A percentile compares a stretch with the other conserved stretches of the same genome.
Evolutionary conservation across 2,797 vertebrate genomes (phyloP).

Genomic region (Anomalospiza imberbis): DNA sequence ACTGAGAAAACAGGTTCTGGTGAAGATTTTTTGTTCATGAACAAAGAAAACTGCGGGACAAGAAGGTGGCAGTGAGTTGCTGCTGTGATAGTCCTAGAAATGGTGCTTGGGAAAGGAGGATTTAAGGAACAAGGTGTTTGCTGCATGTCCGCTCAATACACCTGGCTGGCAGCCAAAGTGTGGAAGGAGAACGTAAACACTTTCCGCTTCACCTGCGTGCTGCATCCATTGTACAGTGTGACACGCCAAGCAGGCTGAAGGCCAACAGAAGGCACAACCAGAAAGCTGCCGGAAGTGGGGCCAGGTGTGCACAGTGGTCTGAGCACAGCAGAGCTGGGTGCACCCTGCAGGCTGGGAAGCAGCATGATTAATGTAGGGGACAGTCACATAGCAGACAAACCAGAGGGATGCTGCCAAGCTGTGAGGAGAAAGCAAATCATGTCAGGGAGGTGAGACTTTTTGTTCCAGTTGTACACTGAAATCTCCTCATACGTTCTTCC

Average conservation of each 20-base stretch:
- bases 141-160: neutral
- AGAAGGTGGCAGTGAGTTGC: neutral
- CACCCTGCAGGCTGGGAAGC: neutral
- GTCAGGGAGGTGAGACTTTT: neutral
- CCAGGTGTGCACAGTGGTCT: neutral
- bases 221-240: neutral
- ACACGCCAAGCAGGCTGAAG: neutral
- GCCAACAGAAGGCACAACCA: neutral
- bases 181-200: neutral
- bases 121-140: neutral
- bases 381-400: neutral
- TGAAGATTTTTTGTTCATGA: neutral
- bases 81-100: neutral
- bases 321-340: neutral
- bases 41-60: neutral
- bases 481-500: neutral
- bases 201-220: neutral
- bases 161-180: neutral
- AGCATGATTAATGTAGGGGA: neutral
- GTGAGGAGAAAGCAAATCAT: neutral
- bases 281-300: neutral
- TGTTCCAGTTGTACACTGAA: neutral
- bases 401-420: neutral
- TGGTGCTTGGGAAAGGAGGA: neutral
- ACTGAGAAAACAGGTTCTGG: neutral